These are phyloP conservation scores for Pristionchus mayeri DNA, from an alignment of 2,888 invertebrate genomes.

Conservation along the genomic window DNA sequence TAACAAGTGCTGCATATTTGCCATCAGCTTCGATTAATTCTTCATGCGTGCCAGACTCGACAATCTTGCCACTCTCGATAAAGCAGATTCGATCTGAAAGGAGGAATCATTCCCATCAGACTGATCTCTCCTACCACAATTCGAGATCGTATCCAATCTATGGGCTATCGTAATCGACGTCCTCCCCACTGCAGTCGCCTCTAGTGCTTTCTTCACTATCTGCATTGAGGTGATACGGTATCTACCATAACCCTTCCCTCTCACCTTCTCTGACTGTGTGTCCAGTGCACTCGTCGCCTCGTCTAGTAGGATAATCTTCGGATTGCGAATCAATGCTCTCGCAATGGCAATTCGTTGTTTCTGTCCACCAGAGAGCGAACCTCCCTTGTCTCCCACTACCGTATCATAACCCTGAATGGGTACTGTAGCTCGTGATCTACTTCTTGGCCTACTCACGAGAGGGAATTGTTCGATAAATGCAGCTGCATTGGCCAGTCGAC, in stretches of 20 bases:
- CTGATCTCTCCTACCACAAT: conserved; percentile 44
- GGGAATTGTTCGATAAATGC: conserved; percentile 76
- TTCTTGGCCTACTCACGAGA: neutral
- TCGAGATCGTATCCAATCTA: conserved; percentile 23
- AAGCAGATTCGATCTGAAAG: conserved; percentile 40
- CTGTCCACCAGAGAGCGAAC: conserved; percentile 38
- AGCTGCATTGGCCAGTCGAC: conserved; percentile 76
- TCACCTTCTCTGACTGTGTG: conserved; percentile 45
- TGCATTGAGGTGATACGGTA: neutral
- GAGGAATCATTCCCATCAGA: neutral
- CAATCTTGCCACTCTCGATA: conserved; percentile 38
- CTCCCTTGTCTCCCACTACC: conserved; percentile 41
- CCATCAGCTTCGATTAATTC: conserved; percentile 69
- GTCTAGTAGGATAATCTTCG: conserved; percentile 45
- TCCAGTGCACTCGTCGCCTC: conserved; percentile 47
- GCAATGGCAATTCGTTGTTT: conserved; percentile 47
- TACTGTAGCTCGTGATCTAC: neutral
- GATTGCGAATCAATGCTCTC: conserved; percentile 45
- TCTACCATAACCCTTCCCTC: neutral
- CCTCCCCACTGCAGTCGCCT: neutral
- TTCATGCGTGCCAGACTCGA: conserved; percentile 57
- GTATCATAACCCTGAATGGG: conserved; percentile 44
- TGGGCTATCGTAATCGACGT: conserved; percentile 45
- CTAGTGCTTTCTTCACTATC: conserved; percentile 40
- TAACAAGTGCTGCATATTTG: conserved; percentile 8